Base-by-base conservation (phyloP, 2,113 vertebrate genomes). In the Cottus gobio region DNA sequence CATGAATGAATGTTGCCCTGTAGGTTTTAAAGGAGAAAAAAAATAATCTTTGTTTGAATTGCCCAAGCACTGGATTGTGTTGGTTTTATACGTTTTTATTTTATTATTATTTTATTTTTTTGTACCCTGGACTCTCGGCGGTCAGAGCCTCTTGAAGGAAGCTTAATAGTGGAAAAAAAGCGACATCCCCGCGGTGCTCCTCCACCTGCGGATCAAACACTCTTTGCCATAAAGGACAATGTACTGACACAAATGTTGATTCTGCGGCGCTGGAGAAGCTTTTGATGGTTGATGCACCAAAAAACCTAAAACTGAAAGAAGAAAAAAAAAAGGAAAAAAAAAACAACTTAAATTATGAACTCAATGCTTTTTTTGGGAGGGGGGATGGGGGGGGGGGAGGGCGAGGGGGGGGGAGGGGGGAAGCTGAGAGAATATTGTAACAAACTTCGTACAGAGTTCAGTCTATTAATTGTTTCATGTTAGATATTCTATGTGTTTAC, bases 401-500 rank as follows among this genome's bases (percentile, higher is more conserved):
- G 83, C n/a, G n/a, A n/a, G n/a, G n/a, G n/a, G n/a, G 52, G 54
- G 15, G 56, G 28, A 72, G 76, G 78, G 83, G 87, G 31, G 93
- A 94, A 96, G 96, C 96, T 96, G 93, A 96, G 96, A 97, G 96
- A 97, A 96, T 97, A 98, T 97, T 99, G 98, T 99, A 98, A 98
- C 97, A 98, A 94, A 98, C 97, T 98, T 97, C 97, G 97, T 98
- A 98, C 98, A 99, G 97, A 99, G 97, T 99, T 98, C 95, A 90
- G 97, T 99, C 97, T 98, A 98, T 99, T 98, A 99, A 98, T 98
- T 99, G 98, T 99, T 99, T 97, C 98, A 98, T 99, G 98, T 99
- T 99, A 99, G 98, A 99, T 99, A 99, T 99, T 99, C 97, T 99
- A 98, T 99, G 98, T 99, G 98, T 99, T 99, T 99, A 99, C 98